Conservation (phyloP, 1,140 invertebrate genomes). For the Penaeus indicus region DNA sequence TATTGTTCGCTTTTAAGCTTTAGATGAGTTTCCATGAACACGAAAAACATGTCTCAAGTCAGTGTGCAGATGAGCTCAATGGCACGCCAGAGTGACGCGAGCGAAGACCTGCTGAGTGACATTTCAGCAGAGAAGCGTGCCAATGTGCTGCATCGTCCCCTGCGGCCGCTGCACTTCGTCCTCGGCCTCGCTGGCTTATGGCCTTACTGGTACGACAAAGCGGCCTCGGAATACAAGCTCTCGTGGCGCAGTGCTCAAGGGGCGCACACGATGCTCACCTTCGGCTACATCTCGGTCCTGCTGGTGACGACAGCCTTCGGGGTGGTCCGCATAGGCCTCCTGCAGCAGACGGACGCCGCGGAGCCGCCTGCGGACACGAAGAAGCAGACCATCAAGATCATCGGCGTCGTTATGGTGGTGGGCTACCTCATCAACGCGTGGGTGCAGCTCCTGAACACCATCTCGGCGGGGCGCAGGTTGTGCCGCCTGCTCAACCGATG, state of each 20-base stretch:
- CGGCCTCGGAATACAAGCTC: not conserved
- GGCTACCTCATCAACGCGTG: constrained; percentile 56
- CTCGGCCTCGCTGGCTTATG: constrained; percentile 19
- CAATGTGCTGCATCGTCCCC: not conserved
- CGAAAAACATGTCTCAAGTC: not conserved
- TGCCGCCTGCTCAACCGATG: constrained; percentile 34
- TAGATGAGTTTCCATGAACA: not conserved
- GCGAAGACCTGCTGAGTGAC: no score
- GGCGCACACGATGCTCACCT: constrained; percentile 1
- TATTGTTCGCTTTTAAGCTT: no score
- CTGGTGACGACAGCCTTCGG: constrained; percentile 12
- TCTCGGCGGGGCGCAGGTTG: not conserved
- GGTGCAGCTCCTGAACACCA: constrained; percentile 25
- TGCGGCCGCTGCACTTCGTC: not conserved
- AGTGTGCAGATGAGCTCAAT: no score
- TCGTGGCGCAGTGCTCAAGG: constrained; percentile 2
- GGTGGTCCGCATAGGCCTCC: not conserved
- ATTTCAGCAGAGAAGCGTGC: not conserved
- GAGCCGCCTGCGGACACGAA: not conserved
- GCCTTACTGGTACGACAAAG: constrained; percentile 9
- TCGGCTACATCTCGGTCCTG: constrained; percentile 31
- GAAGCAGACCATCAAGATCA: constrained; percentile 10
- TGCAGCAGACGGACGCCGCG: not conserved
- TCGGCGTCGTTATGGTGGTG: constrained; percentile 38
- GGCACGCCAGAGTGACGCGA: no score